Evolutionary conservation across 1,140 invertebrate species (phyloP).

Genomic region (Zeugodacus cucurbitae): DNA sequence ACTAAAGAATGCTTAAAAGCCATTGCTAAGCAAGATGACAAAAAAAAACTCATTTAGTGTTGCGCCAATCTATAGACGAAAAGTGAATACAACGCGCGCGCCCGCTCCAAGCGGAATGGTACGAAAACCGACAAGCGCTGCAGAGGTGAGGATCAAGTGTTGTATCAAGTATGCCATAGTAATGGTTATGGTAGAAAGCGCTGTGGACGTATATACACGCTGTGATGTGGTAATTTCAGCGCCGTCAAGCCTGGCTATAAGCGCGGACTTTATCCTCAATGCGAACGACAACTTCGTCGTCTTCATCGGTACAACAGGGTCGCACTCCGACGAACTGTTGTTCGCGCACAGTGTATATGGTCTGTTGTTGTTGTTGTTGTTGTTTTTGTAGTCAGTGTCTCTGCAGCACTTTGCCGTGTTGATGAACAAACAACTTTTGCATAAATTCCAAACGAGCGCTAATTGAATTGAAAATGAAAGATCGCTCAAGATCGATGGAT

Average conservation of each 20-base stretch:
- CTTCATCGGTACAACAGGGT: not conserved
- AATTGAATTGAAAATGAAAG: conserved; percentile 45
- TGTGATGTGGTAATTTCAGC: conserved; percentile 1
- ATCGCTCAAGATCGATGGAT: conserved; percentile 44
- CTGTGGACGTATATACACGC: not conserved
- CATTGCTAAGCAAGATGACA: not conserved
- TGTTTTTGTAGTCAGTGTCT: not conserved
- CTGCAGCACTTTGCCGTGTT: conserved; percentile 38
- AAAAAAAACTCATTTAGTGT: conserved; percentile 2
- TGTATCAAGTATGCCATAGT: not conserved
- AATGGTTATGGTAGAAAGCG: not conserved
- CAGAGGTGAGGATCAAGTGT: not conserved
- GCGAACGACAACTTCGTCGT: conserved; percentile 25
- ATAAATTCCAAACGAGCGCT: conserved; percentile 45
- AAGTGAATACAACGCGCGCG: not conserved
- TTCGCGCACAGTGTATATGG: not conserved
- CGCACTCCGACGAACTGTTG: not conserved
- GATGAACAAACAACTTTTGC: conserved; percentile 45
- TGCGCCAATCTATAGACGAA: not conserved
- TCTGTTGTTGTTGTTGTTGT: not conserved
- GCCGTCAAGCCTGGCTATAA: conserved; percentile 22
- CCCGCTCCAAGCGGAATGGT: not conserved
- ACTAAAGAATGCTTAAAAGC: conserved; percentile 16
- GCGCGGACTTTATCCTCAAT: conserved; percentile 4
- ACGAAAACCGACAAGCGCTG: not conserved